These are phyloP conservation scores for Luscinia luscinia DNA, from an alignment of 2,797 vertebrate genomes.

Conservation along the genomic window DNA sequence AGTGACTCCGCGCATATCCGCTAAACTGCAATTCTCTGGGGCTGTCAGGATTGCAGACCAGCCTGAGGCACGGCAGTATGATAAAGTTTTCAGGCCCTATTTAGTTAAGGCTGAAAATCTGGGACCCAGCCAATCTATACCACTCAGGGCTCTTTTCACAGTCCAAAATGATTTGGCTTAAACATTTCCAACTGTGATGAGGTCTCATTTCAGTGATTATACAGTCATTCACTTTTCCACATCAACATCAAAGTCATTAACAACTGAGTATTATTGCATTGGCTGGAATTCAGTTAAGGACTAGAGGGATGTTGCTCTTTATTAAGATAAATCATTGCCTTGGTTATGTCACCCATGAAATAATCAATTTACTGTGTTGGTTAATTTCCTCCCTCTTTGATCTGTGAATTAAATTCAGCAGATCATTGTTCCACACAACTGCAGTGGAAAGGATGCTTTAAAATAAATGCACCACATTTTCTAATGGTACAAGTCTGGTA, in stretches of 20 bases:
- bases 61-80: conserved; percentile 77
- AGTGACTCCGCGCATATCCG: conserved; percentile 65
- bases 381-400: conserved; percentile 86
- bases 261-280: conserved; percentile 82
- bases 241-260: conserved; percentile 88
- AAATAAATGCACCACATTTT: conserved; percentile 69
- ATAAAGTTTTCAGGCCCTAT: conserved; percentile 82
- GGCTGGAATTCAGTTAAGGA: conserved; percentile 82
- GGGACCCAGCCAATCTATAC: conserved; percentile 81
- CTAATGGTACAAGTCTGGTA: conserved; percentile 52
- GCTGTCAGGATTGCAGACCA: conserved; percentile 83
- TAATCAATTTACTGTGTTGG: conserved; percentile 90
- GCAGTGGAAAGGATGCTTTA: conserved; percentile 70
- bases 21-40: conserved; percentile 77
- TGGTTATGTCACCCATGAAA: conserved; percentile 87
- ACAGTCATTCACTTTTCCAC: conserved; percentile 86
- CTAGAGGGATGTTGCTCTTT: conserved; percentile 81
- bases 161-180: conserved; percentile 86
- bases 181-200: conserved; percentile 87
- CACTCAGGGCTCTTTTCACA: conserved; percentile 83
- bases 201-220: conserved; percentile 84
- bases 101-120: conserved; percentile 83
- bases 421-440: conserved; percentile 81
- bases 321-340: conserved; percentile 90
- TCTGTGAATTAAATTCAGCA: conserved; percentile 86